Conservation (phyloP, 2,113 vertebrate genomes). For the Psilopogon haemacephalus region DNA sequence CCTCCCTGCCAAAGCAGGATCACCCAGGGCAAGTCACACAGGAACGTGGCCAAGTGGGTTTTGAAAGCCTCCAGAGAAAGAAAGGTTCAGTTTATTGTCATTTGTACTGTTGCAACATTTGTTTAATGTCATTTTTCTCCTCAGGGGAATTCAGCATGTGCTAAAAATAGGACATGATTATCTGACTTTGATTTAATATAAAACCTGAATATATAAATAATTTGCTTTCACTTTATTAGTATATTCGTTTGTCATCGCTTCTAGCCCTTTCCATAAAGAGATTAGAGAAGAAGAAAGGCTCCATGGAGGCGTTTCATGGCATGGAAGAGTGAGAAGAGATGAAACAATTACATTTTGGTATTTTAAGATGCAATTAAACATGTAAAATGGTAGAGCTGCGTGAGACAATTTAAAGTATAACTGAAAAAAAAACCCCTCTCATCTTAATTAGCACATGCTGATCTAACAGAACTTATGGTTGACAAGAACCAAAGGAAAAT, state of each 20-base stretch:
- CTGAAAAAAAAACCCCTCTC: background rate
- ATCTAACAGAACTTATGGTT: background rate
- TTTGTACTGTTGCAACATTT: background rate
- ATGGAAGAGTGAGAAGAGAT: background rate
- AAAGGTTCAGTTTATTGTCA: background rate
- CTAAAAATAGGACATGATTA: constrained; percentile 19
- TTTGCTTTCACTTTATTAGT: background rate
- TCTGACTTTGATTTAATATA: constrained; percentile 12
- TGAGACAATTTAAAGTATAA: constrained; percentile 15
- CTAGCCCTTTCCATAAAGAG: background rate
- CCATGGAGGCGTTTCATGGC: background rate
- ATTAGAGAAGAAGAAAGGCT: background rate
- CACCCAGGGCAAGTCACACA: no score
- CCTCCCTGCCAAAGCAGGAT: no score
- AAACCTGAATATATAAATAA: constrained; percentile 38
- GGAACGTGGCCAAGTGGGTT: no score
- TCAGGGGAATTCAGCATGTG: background rate
- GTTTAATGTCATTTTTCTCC: constrained; percentile 5
- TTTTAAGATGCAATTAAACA: constrained; percentile 8
- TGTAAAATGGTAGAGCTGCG: background rate
- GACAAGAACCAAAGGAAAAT: background rate
- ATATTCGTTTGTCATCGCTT: background rate
- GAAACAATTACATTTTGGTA: background rate
- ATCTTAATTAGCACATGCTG: background rate
- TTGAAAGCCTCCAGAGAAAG: no score